phyloP scores from a whole-genome alignment of 2,888 invertebrate genomes.

The Coecobrya sp. region DNA sequence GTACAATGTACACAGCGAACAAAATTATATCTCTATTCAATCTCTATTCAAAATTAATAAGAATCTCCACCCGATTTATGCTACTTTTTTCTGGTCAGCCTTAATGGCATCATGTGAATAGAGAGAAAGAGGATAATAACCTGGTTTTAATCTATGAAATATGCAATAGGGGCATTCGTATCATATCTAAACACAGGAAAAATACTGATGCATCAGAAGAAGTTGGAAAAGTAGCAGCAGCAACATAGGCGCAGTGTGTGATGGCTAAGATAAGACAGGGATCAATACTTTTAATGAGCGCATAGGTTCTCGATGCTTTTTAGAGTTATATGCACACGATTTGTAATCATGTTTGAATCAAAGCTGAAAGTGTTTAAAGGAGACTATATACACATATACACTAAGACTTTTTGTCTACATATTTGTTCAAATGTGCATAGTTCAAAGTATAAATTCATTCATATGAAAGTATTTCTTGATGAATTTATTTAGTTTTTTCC shows the following conservation, averaged over 20 bases:
- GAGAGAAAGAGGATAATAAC: slow-evolving; percentile 70
- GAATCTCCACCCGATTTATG: slow-evolving; percentile 73
- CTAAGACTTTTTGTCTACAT: neutral
- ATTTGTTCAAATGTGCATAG: neutral
- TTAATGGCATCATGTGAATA: slow-evolving; percentile 52
- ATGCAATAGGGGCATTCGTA: neutral
- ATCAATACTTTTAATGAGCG: slow-evolving; percentile 31
- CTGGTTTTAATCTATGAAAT: slow-evolving; percentile 64
- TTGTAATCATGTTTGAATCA: neutral
- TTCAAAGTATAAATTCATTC: neutral
- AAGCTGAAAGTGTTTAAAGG: too few relatives aligned
- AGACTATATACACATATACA: too few relatives aligned
- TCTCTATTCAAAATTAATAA: slow-evolving; percentile 72
- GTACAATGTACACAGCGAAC: neutral
- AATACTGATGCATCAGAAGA: slow-evolving; percentile 40
- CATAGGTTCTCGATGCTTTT: neutral
- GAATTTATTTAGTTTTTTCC: neutral
- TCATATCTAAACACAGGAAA: neutral
- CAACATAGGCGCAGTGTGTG: neutral
- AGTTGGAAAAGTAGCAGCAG: neutral
- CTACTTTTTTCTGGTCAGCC: slow-evolving; percentile 29
- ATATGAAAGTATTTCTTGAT: neutral
- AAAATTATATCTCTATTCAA: slow-evolving; percentile 34
- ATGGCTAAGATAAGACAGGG: slow-evolving; percentile 44
- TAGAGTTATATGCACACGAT: neutral